These are phyloP conservation scores for Drosophila nigrodunni DNA, from an alignment of 1,140 invertebrate species.

Conservation along the genomic window DNA sequence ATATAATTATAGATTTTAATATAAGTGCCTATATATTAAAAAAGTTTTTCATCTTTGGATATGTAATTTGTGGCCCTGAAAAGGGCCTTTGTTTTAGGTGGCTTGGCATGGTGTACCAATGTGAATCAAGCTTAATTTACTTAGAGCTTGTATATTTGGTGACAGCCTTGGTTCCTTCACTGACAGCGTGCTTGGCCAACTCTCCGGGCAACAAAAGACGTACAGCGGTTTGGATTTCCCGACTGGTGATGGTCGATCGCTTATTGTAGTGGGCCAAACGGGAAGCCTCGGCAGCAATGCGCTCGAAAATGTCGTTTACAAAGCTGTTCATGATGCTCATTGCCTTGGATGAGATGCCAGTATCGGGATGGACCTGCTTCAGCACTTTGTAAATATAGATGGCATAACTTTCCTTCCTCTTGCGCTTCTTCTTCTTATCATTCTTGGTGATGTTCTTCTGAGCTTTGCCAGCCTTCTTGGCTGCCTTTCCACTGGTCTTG, in stretches of 20 bases:
- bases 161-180: conserved; percentile 87
- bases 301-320: conserved; percentile 89
- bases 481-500: conserved; percentile 85
- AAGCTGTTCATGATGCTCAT: conserved; percentile 89
- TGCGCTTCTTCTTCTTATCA: conserved; percentile 87
- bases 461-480: conserved; percentile 86
- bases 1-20: no score
- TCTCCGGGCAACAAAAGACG: conserved; percentile 87
- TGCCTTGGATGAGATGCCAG: conserved; percentile 88
- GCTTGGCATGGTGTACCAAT: no score
- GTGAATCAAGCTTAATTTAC: not conserved
- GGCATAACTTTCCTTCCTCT: conserved; percentile 87
- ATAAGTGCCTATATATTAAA: not conserved
- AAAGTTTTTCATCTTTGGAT: conserved; percentile 17
- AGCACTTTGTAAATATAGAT: conserved; percentile 90
- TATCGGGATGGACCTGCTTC: conserved; percentile 89
- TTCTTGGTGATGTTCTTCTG: conserved; percentile 86
- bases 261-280: conserved; percentile 90
- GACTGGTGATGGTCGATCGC: conserved; percentile 86
- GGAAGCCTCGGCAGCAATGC: conserved; percentile 89
- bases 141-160: conserved; percentile 85
- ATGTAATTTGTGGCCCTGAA: conserved; percentile 53
- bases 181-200: conserved; percentile 87
- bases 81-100: conserved; percentile 46
- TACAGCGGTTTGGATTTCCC: conserved; percentile 86